Conservation (phyloP, 1,140 invertebrate genomes). For the Rhopalosiphum padi region DNA sequence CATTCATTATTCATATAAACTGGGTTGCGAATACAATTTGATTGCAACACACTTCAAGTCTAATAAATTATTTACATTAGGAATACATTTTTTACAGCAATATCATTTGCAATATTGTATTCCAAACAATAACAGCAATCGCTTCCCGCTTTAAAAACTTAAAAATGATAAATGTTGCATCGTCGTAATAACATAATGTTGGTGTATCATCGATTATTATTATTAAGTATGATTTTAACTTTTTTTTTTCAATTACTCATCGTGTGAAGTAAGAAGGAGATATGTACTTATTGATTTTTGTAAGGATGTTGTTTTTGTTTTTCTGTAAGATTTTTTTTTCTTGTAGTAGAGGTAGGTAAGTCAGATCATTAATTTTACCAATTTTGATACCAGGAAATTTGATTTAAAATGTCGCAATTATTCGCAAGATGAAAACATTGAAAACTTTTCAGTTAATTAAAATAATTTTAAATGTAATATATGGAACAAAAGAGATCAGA, state of each 20-base stretch:
- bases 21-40: neutral
- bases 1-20: neutral
- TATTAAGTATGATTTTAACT: neutral
- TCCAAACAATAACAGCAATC: neutral
- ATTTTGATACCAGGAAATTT: neutral
- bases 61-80: too few relatives aligned
- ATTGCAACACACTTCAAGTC: neutral
- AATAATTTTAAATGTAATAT: neutral
- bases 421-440: neutral
- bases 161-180: neutral
- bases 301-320: neutral
- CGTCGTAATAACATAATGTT: neutral
- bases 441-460: neutral
- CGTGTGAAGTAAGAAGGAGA: neutral
- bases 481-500: neutral
- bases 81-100: neutral
- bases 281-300: neutral
- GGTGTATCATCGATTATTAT: neutral
- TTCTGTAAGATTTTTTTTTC: too few relatives aligned
- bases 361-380: neutral
- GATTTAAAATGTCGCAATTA: neutral
- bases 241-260: neutral
- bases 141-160: neutral
- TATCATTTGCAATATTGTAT: neutral
- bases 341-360: too few relatives aligned